These are phyloP conservation scores for Crotalus helleri DNA, from an alignment of 2,113 vertebrate species.

Conservation along the genomic window DNA sequence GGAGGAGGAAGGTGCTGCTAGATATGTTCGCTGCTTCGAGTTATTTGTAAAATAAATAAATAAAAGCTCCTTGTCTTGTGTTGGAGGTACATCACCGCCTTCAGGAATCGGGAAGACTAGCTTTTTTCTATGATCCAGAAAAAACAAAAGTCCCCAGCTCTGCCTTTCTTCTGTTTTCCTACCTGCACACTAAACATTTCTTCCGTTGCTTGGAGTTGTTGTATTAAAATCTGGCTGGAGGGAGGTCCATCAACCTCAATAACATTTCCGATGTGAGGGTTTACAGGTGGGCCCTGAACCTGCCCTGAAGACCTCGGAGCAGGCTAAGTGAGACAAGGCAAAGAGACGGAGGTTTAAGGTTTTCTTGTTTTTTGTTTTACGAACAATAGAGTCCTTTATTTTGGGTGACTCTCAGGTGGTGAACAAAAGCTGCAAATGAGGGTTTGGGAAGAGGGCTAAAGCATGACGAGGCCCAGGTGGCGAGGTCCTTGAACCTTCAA, in stretches of 20 bases:
- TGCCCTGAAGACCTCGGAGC: not conserved
- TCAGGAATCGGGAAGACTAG: not conserved
- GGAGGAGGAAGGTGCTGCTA: no score
- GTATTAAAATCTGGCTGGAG: not conserved
- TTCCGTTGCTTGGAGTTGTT: accelerated
- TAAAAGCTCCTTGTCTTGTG: not conserved
- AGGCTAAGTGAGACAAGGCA: not conserved
- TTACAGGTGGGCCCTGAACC: conserved; percentile 1
- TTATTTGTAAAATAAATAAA: no score
- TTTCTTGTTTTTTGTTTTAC: conserved; percentile 7
- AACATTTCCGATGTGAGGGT: not conserved
- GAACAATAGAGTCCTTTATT: conserved; percentile 13
- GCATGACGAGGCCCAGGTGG: not conserved
- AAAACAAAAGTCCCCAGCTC: no score
- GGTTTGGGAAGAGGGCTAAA: not conserved
- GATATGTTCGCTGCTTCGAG: no score
- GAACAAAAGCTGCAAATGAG: not conserved
- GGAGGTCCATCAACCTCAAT: not conserved
- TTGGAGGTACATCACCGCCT: not conserved
- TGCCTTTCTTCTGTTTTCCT: not conserved
- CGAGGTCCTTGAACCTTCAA: not conserved
- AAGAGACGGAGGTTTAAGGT: not conserved
- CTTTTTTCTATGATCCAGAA: not conserved
- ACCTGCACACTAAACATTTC: no score
- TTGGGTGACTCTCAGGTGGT: not conserved